Evolutionary conservation across 2,113 vertebrate genomes (phyloP), one percentile per base, ranked within the genome.

Genomic region (Pachycephala philippinensis): DNA sequence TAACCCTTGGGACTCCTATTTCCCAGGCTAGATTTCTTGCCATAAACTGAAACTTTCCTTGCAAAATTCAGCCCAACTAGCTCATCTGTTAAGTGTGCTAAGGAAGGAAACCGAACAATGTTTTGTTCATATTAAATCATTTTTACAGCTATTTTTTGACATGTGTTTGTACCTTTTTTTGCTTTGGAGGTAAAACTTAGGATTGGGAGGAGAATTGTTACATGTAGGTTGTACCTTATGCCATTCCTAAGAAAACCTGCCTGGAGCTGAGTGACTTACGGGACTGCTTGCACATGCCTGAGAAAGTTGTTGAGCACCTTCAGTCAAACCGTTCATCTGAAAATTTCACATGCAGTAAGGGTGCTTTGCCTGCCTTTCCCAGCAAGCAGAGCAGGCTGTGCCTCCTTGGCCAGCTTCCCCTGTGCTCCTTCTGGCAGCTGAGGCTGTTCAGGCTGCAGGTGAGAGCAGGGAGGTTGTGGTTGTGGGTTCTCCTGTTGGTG

Each of bases 391-490:
- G 49, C 0, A 0, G 57, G 49, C 63, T 68, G 39, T 54, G 33
- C 27, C 15, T 40, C 44, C 47, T 65, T 4, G 7, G 20, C 20
- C 47, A 13, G 11, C 84, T 64, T 39, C 7, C 7, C 35, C 7
- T 2, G 7, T 11, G 61, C 24, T 69, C 14, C 63, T 79, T 5
- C 31, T 40, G 57, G 24, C 49, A 37, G n/a, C 47, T 45, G 39
- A n/a, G 68, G 54, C 42, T 60, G 24, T 14, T 31, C 17, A 15
- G 45, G 72, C 50, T 39, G 21, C 33, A 35, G 18, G 44, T 86
- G 42, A 42, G 39, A 28, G 52, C 0, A 0, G 15, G 33, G 8
- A 54, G 20, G 15, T 18, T 45, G 59, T 0, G 0, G 3, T 20
- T 15, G 30, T 35, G 52, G 13, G 14, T 91, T 50, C 33, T 69